Conservation (phyloP, 1,140 invertebrate genomes). For the Drosophila ambigua region DNA sequence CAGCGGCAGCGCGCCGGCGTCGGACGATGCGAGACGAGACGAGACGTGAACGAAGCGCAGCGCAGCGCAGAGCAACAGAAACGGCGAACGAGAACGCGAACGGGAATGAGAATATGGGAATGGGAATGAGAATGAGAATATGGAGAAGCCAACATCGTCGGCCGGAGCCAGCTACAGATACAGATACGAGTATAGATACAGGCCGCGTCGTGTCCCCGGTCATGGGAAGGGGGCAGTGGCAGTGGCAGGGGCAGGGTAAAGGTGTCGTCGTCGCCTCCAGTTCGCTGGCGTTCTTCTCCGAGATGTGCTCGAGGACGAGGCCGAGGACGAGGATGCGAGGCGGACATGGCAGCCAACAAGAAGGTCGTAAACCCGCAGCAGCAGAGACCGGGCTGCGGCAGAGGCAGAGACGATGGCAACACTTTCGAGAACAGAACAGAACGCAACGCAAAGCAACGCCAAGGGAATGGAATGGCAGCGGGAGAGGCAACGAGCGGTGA, state of each 20-base stretch:
- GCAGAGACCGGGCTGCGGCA: constrained; percentile 35
- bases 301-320: constrained; percentile 22
- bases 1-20: constrained; percentile 52
- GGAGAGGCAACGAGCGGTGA: constrained; percentile 24
- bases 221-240: constrained; percentile 8
- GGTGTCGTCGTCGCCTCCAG: constrained; percentile 36
- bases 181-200: constrained; percentile 53
- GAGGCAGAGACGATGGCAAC: constrained; percentile 46
- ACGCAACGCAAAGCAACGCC: constrained; percentile 18
- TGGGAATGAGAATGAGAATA: constrained; percentile 52
- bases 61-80: constrained; percentile 25
- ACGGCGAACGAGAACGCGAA: too few relatives aligned
- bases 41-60: constrained; percentile 34
- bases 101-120: constrained; percentile 5
- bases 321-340: constrained; percentile 54
- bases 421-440: constrained; percentile 46
- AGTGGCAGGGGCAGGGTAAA: constrained; percentile 37
- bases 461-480: constrained; percentile 34
- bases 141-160: constrained; percentile 6
- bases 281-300: background rate
- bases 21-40: constrained; percentile 22
- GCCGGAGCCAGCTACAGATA: constrained; percentile 24
- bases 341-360: constrained; percentile 51
- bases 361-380: constrained; percentile 69
- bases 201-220: constrained; percentile 12